Evolutionary conservation across 2,797 vertebrate genomes (phyloP), one percentile per base, ranked within the genome.

Genomic region (Lutjanus argentimaculatus): DNA sequence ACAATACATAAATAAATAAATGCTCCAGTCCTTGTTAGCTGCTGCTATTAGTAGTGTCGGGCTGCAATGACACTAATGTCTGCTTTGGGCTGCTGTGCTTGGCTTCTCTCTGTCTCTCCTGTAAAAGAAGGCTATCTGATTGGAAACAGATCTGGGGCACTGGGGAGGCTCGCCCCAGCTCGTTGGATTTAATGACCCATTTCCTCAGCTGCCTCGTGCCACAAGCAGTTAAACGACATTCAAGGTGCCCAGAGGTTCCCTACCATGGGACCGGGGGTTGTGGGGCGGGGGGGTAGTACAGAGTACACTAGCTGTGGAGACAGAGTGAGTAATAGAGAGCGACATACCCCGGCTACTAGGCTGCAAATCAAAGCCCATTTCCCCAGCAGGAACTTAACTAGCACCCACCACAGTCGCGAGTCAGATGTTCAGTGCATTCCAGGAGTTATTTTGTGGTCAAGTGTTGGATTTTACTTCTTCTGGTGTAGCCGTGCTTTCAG

Each of bases 181-280:
- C 90, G 93, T 95, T 95, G 95, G 91, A 95, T 96, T 96, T 96
- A 96, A 96, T 96, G 95, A 96, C 94, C 95, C 94, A 95, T 95
- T 96, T 96, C 95, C 95, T 96, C 92, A 79, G 87, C 92, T 89
- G 93, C 93, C 90, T 95, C 93, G 90, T 94, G 95, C 96, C 95
- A 95, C 95, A 93, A 94, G 95, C 94, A 95, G 95, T 95, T 96
- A 96, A 94, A 95, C 90, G 92, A 94, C 94, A 95, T 94, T 95
- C 93, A 95, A 95, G 95, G 94, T 96, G 93, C 94, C 94, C 92
- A 95, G 94, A 95, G 95, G 94, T 96, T 95, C 92, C 85, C 86
- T 77, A 80, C 90, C 88, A 71, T 67, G 87, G 91, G 90, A 83
- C 83, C 43, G 19, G 84, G 81, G 70, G 11, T 42, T 9, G 40